Base-by-base conservation (phyloP, 2,113 vertebrate species). In the Ciconia boyciana region DNA sequence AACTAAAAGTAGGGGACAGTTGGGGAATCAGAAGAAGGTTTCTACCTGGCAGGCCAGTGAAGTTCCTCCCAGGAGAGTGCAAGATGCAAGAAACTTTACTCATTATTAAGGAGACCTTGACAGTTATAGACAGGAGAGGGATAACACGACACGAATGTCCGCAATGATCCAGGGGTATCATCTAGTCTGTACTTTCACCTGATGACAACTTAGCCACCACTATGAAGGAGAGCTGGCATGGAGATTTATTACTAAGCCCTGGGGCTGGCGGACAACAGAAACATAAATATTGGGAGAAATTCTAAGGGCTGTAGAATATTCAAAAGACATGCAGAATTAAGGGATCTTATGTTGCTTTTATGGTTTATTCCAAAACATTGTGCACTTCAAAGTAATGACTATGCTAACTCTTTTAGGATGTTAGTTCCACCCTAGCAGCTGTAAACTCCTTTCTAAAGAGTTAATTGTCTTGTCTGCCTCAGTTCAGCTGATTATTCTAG, bases 391-490 rank as follows among this genome's bases (percentile, higher is more conserved):
- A 94, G 68, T 49, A 77, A 64, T 41, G 44, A 78, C 79, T 46
- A 9, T 2, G 4, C 34, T 55, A 79, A 87, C 46, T 83, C 61
- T 74, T 72, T 49, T 16, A 72, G 70, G 62, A 55, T 43, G 16
- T 83, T 90, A 48, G 55, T 83, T 90, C 80, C 54, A 89, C 29
- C n/a, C 78, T 43, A 76, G 75, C 58, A 94, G 94, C 62, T 78
- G 61, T 75, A 90, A 87, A 85, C 61, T 34, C 22, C 32, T 83
- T 89, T 89, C 69, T 77, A 68, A 84, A 74, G 79, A 72, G 31
- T 88, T 94, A 89, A 84, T 77, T 94, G 83, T 87, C 72, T 77
- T 70, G 8, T 51, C 81, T 94, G 64, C 84, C 74, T 95, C 82
- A 43, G 65, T 87, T 95, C 79, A 79, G 87, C 61, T 91, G 78